Percentiles rank a stretch among this genome's conserved stretches.
Conservation (phyloP, 2,888 invertebrate species). For the Parascotia fuliginaria region DNA sequence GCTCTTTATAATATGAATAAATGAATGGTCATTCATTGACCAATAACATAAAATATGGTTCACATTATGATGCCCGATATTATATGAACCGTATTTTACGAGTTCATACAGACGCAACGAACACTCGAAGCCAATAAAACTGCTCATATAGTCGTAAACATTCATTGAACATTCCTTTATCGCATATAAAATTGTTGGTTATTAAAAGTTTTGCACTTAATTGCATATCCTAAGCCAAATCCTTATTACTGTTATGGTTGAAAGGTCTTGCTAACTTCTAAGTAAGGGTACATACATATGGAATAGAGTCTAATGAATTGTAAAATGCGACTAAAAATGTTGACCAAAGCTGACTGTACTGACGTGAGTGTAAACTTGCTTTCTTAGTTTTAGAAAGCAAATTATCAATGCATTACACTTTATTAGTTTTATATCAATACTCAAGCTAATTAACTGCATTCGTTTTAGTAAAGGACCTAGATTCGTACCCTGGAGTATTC, state of each 20-base stretch:
- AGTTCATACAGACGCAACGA: conserved; percentile 1
- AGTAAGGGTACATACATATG: conserved; percentile 18
- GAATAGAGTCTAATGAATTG: neutral
- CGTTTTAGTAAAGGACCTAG: neutral
- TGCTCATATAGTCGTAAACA: conserved; percentile 40
- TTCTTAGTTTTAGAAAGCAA: too few species aligned
- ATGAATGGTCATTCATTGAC: conserved; percentile 1
- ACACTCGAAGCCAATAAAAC: conserved; percentile 38
- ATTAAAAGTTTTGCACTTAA: conserved; percentile 79
- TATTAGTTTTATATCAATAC: neutral
- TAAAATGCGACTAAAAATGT: too few species aligned
- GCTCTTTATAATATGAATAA: neutral
- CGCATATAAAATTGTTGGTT: conserved; percentile 68
- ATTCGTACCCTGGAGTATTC: neutral
- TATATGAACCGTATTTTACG: conserved; percentile 9
- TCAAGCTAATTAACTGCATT: neutral
- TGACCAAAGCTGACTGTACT: too few species aligned
- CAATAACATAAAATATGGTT: conserved; percentile 4
- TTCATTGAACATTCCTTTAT: conserved; percentile 38
- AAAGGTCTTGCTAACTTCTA: conserved; percentile 28
- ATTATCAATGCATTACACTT: too few species aligned
- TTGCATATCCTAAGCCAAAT: conserved; percentile 70
- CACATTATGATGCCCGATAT: conserved; percentile 2
- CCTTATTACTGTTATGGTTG: conserved; percentile 61
- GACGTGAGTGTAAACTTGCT: too few species aligned